A percentile compares a stretch with the other conserved stretches of the same genome.
phyloP scores from a whole-genome alignment of 2,888 invertebrate genomes.

The Listrodromus nycthemerus region DNA sequence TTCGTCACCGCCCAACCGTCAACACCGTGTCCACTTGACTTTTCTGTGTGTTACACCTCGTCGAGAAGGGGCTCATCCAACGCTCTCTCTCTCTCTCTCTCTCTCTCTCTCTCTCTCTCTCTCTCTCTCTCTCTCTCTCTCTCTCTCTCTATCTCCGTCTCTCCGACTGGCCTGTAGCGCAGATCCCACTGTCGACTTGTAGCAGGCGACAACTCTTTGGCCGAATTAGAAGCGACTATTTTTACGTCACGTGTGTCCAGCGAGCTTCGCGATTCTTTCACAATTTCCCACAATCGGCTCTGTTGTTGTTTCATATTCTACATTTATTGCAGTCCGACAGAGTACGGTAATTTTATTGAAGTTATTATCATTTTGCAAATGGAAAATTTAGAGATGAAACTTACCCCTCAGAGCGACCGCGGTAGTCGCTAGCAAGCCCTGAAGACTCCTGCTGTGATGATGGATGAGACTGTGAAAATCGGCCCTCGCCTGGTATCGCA shows the following conservation, averaged over 20 bases:
- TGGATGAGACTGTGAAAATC: slow-evolving; percentile 90
- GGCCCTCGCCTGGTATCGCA: slow-evolving; percentile 87
- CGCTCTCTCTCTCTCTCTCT: not conserved
- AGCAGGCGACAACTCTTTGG: slow-evolving; percentile 38
- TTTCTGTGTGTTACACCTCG: slow-evolving; percentile 42
- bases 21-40: slow-evolving; percentile 58
- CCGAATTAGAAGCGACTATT: slow-evolving; percentile 59
- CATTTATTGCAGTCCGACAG: not conserved
- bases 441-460: slow-evolving; percentile 90
- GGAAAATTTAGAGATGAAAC: slow-evolving; percentile 74
- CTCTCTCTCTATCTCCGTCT: not conserved
- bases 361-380: not conserved
- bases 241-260: slow-evolving; percentile 46
- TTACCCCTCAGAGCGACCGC: slow-evolving; percentile 91
- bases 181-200: not conserved
- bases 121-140: not conserved
- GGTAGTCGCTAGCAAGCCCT: slow-evolving; percentile 91
- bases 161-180: not conserved
- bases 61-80: slow-evolving; percentile 15
- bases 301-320: not conserved
- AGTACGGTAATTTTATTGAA: not conserved
- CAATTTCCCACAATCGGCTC: not conserved
- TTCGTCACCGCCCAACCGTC: slow-evolving; percentile 34
- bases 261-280: slow-evolving; percentile 1
- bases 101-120: not conserved